Base-by-base conservation (phyloP, 2,888 invertebrate species). In the Andrena praecox region DNA sequence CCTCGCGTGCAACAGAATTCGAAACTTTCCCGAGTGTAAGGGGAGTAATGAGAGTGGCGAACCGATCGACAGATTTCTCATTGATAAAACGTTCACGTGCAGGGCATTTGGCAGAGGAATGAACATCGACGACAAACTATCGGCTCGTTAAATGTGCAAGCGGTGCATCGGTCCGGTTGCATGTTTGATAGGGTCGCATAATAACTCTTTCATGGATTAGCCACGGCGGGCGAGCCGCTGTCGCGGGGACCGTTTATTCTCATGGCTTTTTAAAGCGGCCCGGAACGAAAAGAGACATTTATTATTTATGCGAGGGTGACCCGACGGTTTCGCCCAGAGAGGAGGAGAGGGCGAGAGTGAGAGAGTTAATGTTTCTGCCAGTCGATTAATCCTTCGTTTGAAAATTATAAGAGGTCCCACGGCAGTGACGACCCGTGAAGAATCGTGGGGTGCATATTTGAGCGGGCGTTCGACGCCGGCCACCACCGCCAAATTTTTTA, bases 341-440 rank as follows among this genome's bases (percentile, higher is more conserved):
- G 12, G 56, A 56, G 56, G 56, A 56, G 56, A 56, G 56, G 12
- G 56, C 56, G 27, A 56, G 56, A 56, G 42, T 16, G 74, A 81
- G 74, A 86, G 87, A 90, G 89, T 90, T 88, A 86, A 86, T 85
- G 85, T 89, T 89, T 87, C 86, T 89, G 90, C 89, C 88, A 87
- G 89, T 88, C 90, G 89, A 91, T 91, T 91, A 91, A 91, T 91
- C 89, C 89, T 89, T 87, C 91, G 87, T 87, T 91, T 89, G 87
- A 89, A 89, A 90, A 91, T 91, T 90, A 91, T 91, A 89, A 89
- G 87, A 88, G 87, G 74, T 86, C 85, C 77, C 89, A 84, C 85
- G 85, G 83, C 75, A 85, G 85, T 89, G 89, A 85, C 88, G 86
- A 82, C 76, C 84, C 88, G 82, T 88, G 88, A 88, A 88, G 89